These are phyloP conservation scores for Zaprionus obscuricornis DNA, from an alignment of 2,888 invertebrate genomes.

Conservation along the genomic window DNA sequence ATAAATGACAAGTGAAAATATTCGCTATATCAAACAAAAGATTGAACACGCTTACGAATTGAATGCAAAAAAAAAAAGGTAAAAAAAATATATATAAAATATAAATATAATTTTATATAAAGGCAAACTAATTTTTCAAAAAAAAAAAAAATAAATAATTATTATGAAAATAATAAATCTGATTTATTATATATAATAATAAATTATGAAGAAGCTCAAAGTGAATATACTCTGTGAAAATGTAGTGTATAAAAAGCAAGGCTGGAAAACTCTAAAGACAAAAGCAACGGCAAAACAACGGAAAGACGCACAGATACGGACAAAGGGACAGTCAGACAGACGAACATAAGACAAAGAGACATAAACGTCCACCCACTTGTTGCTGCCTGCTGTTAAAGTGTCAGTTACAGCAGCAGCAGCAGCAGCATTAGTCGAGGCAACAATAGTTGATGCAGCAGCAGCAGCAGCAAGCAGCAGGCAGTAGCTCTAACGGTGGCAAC, in stretches of 20 bases:
- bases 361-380: slow-evolving; percentile 78
- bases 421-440: too few species aligned
- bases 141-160: too few species aligned
- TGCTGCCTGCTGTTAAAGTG: slow-evolving; percentile 69
- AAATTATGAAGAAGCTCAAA: slow-evolving; percentile 16
- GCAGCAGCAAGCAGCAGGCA: slow-evolving; percentile 23
- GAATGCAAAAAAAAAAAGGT: too few species aligned
- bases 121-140: too few species aligned
- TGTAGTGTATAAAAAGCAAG: slow-evolving; percentile 42
- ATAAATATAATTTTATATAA: too few species aligned
- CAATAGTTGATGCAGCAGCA: too few species aligned
- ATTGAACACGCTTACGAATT: too few species aligned
- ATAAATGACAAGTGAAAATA: too few species aligned
- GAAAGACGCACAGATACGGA: slow-evolving; percentile 2
- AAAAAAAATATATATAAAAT: too few species aligned
- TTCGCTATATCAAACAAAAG: too few species aligned
- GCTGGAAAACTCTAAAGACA: slow-evolving; percentile 36
- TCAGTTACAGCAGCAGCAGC: slow-evolving; percentile 62
- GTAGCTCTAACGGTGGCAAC: slow-evolving; percentile 36
- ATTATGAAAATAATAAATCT: too few species aligned
- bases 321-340: slow-evolving; percentile 5
- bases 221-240: slow-evolving; percentile 29
- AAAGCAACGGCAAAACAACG: slow-evolving; percentile 7
- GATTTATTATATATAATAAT: too few species aligned
- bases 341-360: slow-evolving; percentile 68